Evolutionary conservation across 2,888 invertebrate genomes (phyloP).

Genomic region (Sinohyriopsis cumingii): DNA sequence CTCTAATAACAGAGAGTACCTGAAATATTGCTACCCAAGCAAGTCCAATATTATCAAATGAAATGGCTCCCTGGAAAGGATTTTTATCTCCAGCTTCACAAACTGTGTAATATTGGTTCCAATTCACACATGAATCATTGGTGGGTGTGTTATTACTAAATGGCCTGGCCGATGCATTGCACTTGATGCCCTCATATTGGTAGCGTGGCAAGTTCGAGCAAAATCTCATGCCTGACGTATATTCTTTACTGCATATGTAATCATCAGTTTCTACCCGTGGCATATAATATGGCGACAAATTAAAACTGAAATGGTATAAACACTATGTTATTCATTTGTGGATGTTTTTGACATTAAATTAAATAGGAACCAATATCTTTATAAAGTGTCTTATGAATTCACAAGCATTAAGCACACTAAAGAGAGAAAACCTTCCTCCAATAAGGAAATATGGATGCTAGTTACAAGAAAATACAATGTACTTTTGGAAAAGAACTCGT

Average conservation of each 20-base stretch:
- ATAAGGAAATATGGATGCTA: too few species aligned
- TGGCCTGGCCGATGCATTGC: constrained; percentile 80
- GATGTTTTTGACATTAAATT: neutral
- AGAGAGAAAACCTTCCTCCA: too few species aligned
- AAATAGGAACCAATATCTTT: neutral
- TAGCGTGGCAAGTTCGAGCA: constrained; percentile 73
- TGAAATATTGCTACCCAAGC: constrained; percentile 99
- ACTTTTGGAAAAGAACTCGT: too few species aligned
- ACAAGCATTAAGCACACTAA: too few species aligned
- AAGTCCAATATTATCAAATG: constrained; percentile 99
- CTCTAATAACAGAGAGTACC: constrained; percentile 76
- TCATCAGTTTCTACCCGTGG: constrained; percentile 75
- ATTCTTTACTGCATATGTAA: constrained; percentile 95
- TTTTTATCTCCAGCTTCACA: constrained; percentile 94
- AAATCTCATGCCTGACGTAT: constrained; percentile 94
- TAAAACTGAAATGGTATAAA: constrained; percentile 46
- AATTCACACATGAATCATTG: constrained; percentile 89
- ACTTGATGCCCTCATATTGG: constrained; percentile 80
- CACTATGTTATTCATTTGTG: neutral
- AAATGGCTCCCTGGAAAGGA: constrained; percentile 99
- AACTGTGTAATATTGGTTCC: constrained; percentile 98
- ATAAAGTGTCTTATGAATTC: neutral
- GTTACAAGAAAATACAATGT: too few species aligned
- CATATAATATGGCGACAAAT: constrained; percentile 55
- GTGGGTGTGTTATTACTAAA: constrained; percentile 75